phyloP scores from a whole-genome alignment of 2,888 invertebrate species.

The Acanthosoma haemorrhoidale region DNA sequence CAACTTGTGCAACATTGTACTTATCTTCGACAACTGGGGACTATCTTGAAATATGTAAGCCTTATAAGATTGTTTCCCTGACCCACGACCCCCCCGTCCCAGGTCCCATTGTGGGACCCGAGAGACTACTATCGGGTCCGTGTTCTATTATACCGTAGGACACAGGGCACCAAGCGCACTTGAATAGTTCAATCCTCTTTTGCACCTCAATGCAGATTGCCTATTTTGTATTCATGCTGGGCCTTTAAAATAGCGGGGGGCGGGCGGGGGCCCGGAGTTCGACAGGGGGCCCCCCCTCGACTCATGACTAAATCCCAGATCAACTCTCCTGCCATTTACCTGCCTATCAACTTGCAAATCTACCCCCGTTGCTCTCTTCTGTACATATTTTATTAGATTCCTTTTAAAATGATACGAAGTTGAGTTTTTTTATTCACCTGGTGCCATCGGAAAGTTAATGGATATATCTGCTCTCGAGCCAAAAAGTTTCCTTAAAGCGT shows the following conservation, averaged over 20 bases:
- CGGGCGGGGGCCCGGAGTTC: not conserved
- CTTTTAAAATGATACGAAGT: too few species aligned
- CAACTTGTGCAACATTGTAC: too few species aligned
- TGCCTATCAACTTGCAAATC: not conserved
- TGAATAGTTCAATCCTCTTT: constrained; percentile 20
- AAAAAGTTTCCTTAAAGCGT: too few species aligned
- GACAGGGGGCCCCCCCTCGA: not conserved
- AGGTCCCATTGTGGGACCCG: too few species aligned
- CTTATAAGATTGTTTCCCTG: not conserved
- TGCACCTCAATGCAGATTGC: constrained; percentile 21
- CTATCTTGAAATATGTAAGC: too few species aligned
- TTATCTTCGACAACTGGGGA: too few species aligned
- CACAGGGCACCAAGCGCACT: not conserved
- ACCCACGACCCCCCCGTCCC: too few species aligned
- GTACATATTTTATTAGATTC: too few species aligned
- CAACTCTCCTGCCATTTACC: not conserved
- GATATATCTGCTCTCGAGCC: too few species aligned
- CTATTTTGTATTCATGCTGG: constrained; percentile 17
- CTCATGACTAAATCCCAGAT: not conserved
- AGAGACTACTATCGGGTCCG: not conserved
- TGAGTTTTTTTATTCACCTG: too few species aligned
- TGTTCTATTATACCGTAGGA: not conserved
- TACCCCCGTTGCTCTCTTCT: not conserved
- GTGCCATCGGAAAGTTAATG: too few species aligned
- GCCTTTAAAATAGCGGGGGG: constrained; percentile 9